Conservation (phyloP, 2,888 invertebrate species). For the Argyra leucocephala region DNA sequence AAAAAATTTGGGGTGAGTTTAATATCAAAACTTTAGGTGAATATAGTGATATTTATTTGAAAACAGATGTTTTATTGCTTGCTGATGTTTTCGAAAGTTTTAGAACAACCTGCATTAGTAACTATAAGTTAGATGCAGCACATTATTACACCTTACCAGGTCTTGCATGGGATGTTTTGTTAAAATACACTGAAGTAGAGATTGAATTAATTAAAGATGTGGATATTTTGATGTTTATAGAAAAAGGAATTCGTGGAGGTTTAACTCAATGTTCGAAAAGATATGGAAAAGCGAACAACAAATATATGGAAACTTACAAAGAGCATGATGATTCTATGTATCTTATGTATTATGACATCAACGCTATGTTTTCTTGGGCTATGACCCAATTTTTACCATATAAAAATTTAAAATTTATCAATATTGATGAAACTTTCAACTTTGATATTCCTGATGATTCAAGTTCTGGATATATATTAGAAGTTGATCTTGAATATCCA, state of each 20-base stretch:
- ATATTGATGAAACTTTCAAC: slow-evolving; percentile 19
- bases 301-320: slow-evolving; percentile 9
- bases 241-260: slow-evolving; percentile 13
- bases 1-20: slow-evolving; percentile 31
- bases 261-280: slow-evolving; percentile 8
- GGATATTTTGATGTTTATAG: slow-evolving; percentile 13
- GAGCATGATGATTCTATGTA: background rate
- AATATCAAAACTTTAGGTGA: slow-evolving; percentile 29
- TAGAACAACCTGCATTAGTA: background rate
- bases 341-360: slow-evolving; percentile 23
- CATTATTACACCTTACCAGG: slow-evolving; percentile 30
- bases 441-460: slow-evolving; percentile 18
- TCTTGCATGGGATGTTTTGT: slow-evolving; percentile 29
- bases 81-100: slow-evolving; percentile 29
- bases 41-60: slow-evolving; percentile 32
- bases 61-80: slow-evolving; percentile 34
- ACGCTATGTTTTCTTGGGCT: slow-evolving; percentile 21
- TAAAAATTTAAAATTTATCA: slow-evolving; percentile 23
- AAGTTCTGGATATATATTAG: slow-evolving; percentile 27
- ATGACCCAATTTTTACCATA: slow-evolving; percentile 24
- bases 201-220: slow-evolving; percentile 18
- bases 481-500: slow-evolving; percentile 27
- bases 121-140: slow-evolving; percentile 27
- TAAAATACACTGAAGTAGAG: slow-evolving; percentile 25
- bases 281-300: slow-evolving; percentile 13